Base-by-base conservation (phyloP, 2,888 invertebrate species). In the Agriopis aurantiaria region DNA sequence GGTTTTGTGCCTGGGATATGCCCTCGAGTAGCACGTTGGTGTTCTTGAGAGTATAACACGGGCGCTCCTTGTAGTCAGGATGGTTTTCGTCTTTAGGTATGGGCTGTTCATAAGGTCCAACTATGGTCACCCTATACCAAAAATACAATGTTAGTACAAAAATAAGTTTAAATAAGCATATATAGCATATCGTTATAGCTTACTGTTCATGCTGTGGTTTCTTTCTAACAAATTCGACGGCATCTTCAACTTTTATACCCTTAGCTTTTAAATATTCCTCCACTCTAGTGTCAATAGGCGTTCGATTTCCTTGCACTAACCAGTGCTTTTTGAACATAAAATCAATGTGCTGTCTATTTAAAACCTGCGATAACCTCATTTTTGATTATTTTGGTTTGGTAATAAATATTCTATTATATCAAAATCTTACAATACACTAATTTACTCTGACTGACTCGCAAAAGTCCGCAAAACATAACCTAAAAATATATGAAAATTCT, bases 321-420 rank as follows among this genome's bases (percentile, higher is more conserved):
- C 98, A 98, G 85, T 97, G 95, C 73, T 94, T 95, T 85, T 96
- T 96, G 76, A 96, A 96, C 93, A 96, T 95, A 93, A 96, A 96
- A 56, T 95, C 97, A 77, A 97, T 95, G 84, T 97, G 97, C 81
- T 97, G 97, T 45, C 95, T 93, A 68, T 88, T 94, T 76, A 97
- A 88, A 71, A 95, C 89, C 72, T 93, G 93, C 12, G 97, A 95
- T 52, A 97, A 78, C 78, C 95, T 96, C 97, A 97, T 97, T 86
- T 85, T 89, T 69, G 23, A 43, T 62, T 62, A 58, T 46, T 48
- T 57, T 9, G 43, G 33, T 33, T 33, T 33, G 33, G 5, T 33
- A 33, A 33, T 3, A 33, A 33, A 33, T 3, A 43, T 7, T 7
- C 46, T 5, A 52, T 43, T 33, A 40, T 8, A 41, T 14, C 8